Percentiles rank a stretch among this genome's conserved stretches.
Evolutionary conservation across 2,113 vertebrate genomes (phyloP).

Genomic region (Arizona elegans): DNA sequence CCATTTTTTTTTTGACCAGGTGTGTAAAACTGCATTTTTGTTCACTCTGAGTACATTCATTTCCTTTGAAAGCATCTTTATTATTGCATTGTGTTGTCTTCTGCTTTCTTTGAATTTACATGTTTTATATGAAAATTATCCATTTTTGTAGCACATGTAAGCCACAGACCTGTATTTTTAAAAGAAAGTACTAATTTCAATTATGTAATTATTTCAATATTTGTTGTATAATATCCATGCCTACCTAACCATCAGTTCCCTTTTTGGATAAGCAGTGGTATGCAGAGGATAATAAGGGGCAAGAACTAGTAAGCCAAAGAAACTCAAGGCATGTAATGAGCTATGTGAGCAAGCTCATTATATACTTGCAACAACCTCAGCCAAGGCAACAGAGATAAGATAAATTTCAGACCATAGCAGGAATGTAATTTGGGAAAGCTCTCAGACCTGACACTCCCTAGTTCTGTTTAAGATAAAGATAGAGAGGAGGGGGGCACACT

Average conservation of each 20-base stretch:
- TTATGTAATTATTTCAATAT: background rate
- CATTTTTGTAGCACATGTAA: slow-evolving; percentile 12
- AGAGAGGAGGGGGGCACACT: background rate
- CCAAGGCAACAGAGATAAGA: background rate
- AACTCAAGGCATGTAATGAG: background rate
- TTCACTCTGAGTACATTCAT: background rate
- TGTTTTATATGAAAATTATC: background rate
- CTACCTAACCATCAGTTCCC: background rate
- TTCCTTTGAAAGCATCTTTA: slow-evolving; percentile 13
- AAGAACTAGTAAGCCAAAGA: background rate
- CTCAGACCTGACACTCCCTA: background rate
- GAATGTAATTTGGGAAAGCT: background rate
- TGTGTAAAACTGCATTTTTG: slow-evolving; percentile 38
- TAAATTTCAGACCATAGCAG: background rate
- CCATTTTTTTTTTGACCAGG: slow-evolving; percentile 30
- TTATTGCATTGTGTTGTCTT: background rate
- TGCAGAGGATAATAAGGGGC: background rate
- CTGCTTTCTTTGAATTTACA: background rate
- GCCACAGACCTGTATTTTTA: background rate
- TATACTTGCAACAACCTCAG: background rate
- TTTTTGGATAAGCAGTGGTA: background rate
- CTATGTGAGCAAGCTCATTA: background rate
- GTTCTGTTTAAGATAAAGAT: background rate
- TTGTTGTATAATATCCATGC: background rate
- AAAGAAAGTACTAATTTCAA: background rate